These are phyloP conservation scores for Rattus rattus DNA, from an alignment of 2,113 vertebrate species.

Conservation along the genomic window DNA sequence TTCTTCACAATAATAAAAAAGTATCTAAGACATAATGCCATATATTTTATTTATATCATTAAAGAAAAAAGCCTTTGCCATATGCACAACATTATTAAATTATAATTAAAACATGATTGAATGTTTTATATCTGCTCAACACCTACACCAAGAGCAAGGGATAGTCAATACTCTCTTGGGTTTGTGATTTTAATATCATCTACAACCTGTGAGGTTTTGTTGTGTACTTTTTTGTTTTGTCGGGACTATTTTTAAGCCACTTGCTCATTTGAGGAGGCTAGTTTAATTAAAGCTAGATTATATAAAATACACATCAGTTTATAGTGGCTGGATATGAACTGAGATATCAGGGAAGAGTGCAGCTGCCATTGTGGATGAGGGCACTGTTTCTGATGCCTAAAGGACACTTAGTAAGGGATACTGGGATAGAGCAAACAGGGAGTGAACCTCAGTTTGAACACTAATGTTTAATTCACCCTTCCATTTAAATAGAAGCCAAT, in stretches of 20 bases:
- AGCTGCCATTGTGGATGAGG: background rate
- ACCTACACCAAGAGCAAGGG: background rate
- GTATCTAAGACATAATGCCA: background rate
- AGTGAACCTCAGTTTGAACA: background rate
- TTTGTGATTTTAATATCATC: conserved; percentile 45
- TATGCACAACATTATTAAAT: conserved; percentile 8
- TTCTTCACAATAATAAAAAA: background rate
- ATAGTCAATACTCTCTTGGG: conserved; percentile 5
- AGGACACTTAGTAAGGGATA: background rate
- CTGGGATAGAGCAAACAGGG: background rate
- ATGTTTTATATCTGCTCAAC: background rate
- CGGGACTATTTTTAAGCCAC: conserved; percentile 44
- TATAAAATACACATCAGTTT: background rate
- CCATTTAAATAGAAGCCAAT: conserved; percentile 33
- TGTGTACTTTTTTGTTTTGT: conserved; percentile 9
- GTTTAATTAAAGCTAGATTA: conserved; percentile 58
- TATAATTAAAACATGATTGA: background rate
- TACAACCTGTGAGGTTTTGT: background rate
- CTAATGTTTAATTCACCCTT: conserved; percentile 37
- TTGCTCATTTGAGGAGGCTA: background rate
- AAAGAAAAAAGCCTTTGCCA: background rate
- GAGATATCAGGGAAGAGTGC: background rate
- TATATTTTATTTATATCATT: background rate
- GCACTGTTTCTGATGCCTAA: background rate
- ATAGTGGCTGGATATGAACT: background rate